Conservation (phyloP, 2,888 invertebrate species). For the Polylopha cassiicola region DNA sequence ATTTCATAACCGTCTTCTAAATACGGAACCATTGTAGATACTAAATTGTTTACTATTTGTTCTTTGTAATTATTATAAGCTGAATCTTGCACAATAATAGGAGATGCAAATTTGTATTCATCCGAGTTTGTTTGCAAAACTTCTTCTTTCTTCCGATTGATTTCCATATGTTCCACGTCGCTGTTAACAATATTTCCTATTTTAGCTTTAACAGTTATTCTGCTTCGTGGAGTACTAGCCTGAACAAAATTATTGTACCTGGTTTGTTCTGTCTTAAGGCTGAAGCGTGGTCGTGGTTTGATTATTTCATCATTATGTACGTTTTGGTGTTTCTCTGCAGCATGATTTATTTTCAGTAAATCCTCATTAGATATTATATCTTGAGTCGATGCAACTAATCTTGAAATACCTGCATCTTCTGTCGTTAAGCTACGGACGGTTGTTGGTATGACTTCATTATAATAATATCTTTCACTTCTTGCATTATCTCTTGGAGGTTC, state of each 20-base stretch:
- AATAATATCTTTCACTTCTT: conserved; percentile 56
- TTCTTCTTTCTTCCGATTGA: conserved; percentile 34
- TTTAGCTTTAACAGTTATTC: conserved; percentile 55
- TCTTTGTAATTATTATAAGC: conserved; percentile 45
- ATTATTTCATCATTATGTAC: conserved; percentile 53
- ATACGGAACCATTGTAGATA: conserved; percentile 68
- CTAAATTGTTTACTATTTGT: conserved; percentile 57
- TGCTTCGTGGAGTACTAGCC: conserved; percentile 36
- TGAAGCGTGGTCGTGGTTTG: conserved; percentile 45
- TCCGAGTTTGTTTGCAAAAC: conserved; percentile 38
- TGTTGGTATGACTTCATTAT: conserved; percentile 36
- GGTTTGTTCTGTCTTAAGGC: conserved; percentile 34
- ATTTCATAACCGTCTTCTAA: conserved; percentile 65
- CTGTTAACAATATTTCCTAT: conserved; percentile 51
- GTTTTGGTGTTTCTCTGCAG: conserved; percentile 51
- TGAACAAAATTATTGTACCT: conserved; percentile 29
- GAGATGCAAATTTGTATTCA: conserved; percentile 56
- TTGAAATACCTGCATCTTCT: conserved; percentile 57
- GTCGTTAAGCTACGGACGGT: conserved; percentile 30
- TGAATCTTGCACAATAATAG: conserved; percentile 68
- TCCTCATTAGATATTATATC: conserved; percentile 80
- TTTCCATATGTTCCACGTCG: conserved; percentile 38
- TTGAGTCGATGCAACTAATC: conserved; percentile 76
- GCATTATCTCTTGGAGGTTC: conserved; percentile 45
- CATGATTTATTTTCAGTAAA: conserved; percentile 79